Conservation (phyloP, 2,888 invertebrate genomes). For the Nomada goodeniana region DNA sequence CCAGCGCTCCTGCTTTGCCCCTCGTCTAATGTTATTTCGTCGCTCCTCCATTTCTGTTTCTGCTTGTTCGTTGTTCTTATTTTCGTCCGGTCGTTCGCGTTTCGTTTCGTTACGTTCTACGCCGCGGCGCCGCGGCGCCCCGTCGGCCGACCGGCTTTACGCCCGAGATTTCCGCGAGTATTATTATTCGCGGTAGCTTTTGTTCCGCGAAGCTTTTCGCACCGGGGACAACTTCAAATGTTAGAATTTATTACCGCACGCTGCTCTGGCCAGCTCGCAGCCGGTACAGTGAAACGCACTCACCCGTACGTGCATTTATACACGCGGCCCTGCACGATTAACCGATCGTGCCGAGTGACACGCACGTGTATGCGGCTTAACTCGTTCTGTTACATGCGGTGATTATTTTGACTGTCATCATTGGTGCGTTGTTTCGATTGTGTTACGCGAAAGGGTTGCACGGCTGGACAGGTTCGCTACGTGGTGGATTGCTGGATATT, state of each 20-base stretch:
- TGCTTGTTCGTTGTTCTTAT: background rate
- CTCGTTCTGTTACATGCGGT: conserved; percentile 23
- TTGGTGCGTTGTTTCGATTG: background rate
- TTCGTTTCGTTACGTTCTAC: background rate
- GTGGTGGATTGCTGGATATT: no score
- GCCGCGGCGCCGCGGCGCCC: no score
- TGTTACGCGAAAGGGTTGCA: conserved; percentile 8
- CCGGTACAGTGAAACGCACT: conserved; percentile 70
- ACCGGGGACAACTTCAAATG: conserved; percentile 56
- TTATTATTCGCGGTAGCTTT: conserved; percentile 42
- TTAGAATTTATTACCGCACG: conserved; percentile 64
- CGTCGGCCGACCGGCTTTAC: conserved; percentile 25
- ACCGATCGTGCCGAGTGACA: conserved; percentile 51
- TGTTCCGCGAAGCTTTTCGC: conserved; percentile 42
- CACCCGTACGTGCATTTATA: conserved; percentile 49
- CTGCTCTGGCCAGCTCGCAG: conserved; percentile 13
- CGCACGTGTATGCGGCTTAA: conserved; percentile 31
- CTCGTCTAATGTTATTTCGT: conserved; percentile 2
- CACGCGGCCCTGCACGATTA: conserved; percentile 57
- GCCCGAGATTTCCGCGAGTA: conserved; percentile 22
- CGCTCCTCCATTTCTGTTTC: background rate
- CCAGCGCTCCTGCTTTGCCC: background rate
- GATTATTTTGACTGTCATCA: conserved; percentile 26
- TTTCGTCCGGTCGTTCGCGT: conserved; percentile 1
- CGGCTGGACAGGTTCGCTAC: background rate